These are phyloP conservation scores for Bos taurus DNA, from an alignment of 2,113 vertebrate species.

Conservation along the genomic window ARS-UCD2.0 NC_037331.1:40412501-40413000, in stretches of 20 bases:
- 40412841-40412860: background rate
- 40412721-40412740: background rate
- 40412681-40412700: background rate
- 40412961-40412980: background rate
- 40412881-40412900: background rate
- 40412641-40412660: background rate
- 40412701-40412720: background rate
- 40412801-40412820: background rate
- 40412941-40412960: background rate
- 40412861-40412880: background rate
- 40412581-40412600: background rate
- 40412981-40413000: background rate
- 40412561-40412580: background rate
- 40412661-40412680: background rate
- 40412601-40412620: background rate
- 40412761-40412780: background rate
- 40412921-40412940: background rate
- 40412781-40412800: background rate
- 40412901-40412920: accelerated
- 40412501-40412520: background rate
- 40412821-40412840: no score
- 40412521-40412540: background rate
- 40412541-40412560: background rate
- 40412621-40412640: background rate
- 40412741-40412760: background rate